Percentiles rank a stretch among this genome's conserved stretches.
phyloP scores from a whole-genome alignment of 1,140 invertebrate genomes.

The Hyles euphorbiae region DNA sequence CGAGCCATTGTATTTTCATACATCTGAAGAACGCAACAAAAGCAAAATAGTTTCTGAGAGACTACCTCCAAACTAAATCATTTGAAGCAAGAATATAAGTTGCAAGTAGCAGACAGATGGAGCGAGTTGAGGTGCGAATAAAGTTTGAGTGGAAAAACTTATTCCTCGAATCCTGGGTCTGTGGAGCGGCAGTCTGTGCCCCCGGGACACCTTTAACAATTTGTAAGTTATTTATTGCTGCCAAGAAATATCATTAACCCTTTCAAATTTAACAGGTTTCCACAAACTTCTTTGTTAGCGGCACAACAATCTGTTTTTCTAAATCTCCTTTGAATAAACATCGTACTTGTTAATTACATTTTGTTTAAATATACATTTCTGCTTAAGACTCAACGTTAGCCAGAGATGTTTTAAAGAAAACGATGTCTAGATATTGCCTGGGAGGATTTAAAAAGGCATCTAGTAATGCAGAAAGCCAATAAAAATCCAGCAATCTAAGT shows the following conservation, averaged over 20 bases:
- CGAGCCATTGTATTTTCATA: constrained; percentile 59
- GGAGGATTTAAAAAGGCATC: too few relatives aligned
- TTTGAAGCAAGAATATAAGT: constrained; percentile 71
- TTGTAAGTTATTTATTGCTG: constrained; percentile 70
- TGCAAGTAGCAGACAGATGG: constrained; percentile 69
- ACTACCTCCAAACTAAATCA: constrained; percentile 70
- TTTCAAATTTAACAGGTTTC: constrained; percentile 50
- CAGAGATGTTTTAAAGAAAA: too few relatives aligned
- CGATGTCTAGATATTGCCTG: too few relatives aligned
- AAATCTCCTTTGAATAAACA: too few relatives aligned
- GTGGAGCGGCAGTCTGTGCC: constrained; percentile 46
- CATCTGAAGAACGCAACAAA: constrained; percentile 51
- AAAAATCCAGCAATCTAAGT: too few relatives aligned
- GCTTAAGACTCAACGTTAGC: too few relatives aligned
- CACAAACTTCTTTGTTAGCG: constrained; percentile 14
- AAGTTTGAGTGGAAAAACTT: constrained; percentile 74
- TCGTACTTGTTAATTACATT: too few relatives aligned
- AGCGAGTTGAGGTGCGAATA: constrained; percentile 70
- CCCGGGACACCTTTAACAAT: constrained; percentile 67
- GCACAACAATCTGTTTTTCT: neutral
- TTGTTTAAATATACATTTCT: too few relatives aligned
- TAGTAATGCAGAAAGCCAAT: too few relatives aligned
- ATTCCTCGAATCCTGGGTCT: constrained; percentile 59
- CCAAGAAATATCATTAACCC: constrained; percentile 68
- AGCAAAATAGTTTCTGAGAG: constrained; percentile 69